Percentiles rank a stretch among this genome's conserved stretches.
Evolutionary conservation across 1,140 invertebrate genomes (phyloP).

Genomic region (Venustaconcha ellipsiformis): DNA sequence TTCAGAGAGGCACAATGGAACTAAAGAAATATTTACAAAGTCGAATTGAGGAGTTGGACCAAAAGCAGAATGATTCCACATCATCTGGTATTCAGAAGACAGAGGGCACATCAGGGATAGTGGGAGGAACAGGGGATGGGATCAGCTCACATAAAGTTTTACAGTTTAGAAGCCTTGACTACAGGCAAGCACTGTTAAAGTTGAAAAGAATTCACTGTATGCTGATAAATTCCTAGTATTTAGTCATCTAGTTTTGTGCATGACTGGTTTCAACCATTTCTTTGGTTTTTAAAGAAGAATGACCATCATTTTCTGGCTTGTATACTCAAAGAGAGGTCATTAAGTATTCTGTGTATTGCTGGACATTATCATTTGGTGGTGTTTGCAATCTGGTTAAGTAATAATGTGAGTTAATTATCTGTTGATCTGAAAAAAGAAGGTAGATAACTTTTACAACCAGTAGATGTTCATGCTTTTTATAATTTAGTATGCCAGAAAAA

Average conservation of each 20-base stretch:
- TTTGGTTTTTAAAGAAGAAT: too few relatives aligned
- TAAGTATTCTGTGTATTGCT: too few relatives aligned
- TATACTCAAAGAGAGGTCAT: too few relatives aligned
- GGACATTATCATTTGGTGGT: too few relatives aligned
- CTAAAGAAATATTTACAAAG: conserved; percentile 85
- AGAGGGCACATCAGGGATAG: conserved; percentile 45
- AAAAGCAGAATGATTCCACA: conserved; percentile 4
- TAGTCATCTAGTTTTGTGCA: neutral
- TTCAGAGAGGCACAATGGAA: conserved; percentile 80
- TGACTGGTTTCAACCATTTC: too few relatives aligned
- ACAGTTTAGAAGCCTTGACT: conserved; percentile 78
- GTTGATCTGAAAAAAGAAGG: too few relatives aligned
- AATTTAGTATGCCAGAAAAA: too few relatives aligned
- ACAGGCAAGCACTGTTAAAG: conserved; percentile 43
- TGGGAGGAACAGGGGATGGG: conserved; percentile 43
- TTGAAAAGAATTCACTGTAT: neutral
- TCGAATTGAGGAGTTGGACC: conserved; percentile 59
- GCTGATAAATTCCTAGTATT: neutral
- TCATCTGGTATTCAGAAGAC: conserved; percentile 28
- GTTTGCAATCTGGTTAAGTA: too few relatives aligned
- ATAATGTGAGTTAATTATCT: too few relatives aligned
- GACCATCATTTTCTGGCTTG: too few relatives aligned
- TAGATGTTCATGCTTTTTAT: too few relatives aligned
- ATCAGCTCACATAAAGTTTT: conserved; percentile 76
- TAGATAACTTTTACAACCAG: too few relatives aligned